Evolutionary conservation across 2,888 invertebrate genomes (phyloP), one percentile per base, ranked within the genome.

Genomic region (Melipona bicolor): DNA sequence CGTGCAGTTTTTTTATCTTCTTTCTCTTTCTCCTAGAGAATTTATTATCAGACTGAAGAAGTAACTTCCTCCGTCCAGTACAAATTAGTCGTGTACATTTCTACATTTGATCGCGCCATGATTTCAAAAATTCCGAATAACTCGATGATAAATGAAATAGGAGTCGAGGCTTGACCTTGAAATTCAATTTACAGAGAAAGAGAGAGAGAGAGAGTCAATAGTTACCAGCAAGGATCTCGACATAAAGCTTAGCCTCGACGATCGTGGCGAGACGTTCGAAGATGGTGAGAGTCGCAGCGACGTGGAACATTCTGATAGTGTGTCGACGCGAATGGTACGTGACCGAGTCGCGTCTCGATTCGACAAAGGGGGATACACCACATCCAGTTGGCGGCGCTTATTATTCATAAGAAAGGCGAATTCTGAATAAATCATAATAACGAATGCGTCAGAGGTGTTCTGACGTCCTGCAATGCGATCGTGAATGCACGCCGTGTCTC

Each of bases 371-470:
- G 69, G 72, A 62, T 52, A 52, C 62, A 88, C 72, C 76, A 43
- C 43, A 43, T 43, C 43, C 43, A 43, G 84, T 82, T 76, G 81
- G 78, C 77, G 68, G 65, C 68, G 78, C 81, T 87, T 83, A 78
- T 85, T 88, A 89, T 89, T 89, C 88, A 87, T 87, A 87, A 83
- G 89, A 78, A 85, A 65, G 87, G 81, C 77, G 84, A 86, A 88
- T 88, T 89, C 84, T 81, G 88, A 84, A 89, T 89, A 89, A 89
- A 82, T 89, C 84, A 89, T 89, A 87, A 87, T 81, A 88, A 86
- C 86, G 86, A 87, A 83, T 87, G 88, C 86, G 89, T 89, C 86
- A 86, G 84, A 54, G 79, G 79, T 75, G 72, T 67, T 87, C 84
- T 89, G 88, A 88, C 87, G 89, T 83, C 67, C 77, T 72, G 72